A percentile compares a stretch with the other conserved stretches of the same genome.
Conservation (phyloP, 2,113 vertebrate genomes). For the Cyanistes caeruleus region DNA sequence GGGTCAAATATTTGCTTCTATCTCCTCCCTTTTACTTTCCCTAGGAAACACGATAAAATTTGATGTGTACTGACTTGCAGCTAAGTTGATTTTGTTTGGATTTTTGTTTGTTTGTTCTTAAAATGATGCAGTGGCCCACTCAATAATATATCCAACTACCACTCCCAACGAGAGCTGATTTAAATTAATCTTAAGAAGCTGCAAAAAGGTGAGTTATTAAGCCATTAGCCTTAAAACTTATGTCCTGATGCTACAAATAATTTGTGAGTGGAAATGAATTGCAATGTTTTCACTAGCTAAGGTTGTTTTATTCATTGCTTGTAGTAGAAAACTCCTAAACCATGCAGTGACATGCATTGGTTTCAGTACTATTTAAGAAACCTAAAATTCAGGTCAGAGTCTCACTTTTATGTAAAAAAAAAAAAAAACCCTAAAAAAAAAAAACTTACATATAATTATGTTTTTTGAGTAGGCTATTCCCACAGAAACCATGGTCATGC, state of each 20-base stretch:
- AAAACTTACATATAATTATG: accelerated
- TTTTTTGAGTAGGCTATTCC: not conserved
- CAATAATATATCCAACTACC: not conserved
- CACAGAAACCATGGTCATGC: not conserved
- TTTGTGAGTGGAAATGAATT: not conserved
- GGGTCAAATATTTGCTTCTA: not conserved
- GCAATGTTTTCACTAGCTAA: not conserved
- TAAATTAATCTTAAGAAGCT: not conserved
- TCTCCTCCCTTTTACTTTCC: not conserved
- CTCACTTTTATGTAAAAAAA: not conserved
- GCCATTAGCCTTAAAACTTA: not conserved
- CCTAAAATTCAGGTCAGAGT: not conserved
- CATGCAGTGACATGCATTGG: not conserved
- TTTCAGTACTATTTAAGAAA: not conserved
- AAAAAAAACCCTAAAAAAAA: not conserved
- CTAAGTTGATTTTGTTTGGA: not conserved
- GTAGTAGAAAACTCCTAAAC: not conserved
- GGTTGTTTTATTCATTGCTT: not conserved
- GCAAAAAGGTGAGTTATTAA: not conserved
- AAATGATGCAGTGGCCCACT: not conserved
- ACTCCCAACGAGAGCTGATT: not conserved
- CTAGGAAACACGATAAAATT: not conserved
- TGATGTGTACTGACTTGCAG: not conserved
- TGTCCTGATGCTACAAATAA: not conserved
- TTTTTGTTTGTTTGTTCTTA: not conserved